A percentile compares a stretch with the other conserved stretches of the same genome.
Conservation (phyloP, 2,797 vertebrate genomes). For the Myotis daubentonii region DNA sequence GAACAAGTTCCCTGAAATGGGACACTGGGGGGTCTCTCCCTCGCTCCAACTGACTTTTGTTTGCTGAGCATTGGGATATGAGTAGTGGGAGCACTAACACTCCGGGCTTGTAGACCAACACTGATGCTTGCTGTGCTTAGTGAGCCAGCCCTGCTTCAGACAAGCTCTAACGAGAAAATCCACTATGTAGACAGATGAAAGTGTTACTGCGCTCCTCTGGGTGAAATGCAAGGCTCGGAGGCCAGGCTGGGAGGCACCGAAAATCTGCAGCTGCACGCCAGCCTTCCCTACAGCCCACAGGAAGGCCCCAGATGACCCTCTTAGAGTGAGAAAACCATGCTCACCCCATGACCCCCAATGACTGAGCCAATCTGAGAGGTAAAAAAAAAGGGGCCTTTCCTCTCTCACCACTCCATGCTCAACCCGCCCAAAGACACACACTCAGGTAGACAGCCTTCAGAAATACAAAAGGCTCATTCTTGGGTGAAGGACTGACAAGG, state of each 20-base stretch:
- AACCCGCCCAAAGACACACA: neutral
- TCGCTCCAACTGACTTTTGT: neutral
- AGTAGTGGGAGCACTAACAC: neutral
- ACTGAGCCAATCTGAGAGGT: neutral
- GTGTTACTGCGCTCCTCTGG: neutral
- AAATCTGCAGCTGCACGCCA: neutral
- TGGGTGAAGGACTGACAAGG: neutral
- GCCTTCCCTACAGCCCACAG: neutral
- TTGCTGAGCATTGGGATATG: neutral
- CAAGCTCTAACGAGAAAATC: neutral
- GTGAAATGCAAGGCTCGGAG: neutral
- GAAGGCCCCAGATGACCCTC: neutral
- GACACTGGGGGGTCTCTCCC: neutral
- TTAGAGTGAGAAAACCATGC: rapidly evolving
- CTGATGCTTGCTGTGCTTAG: neutral
- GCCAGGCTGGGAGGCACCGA: rapidly evolving
- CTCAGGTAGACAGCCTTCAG: neutral
- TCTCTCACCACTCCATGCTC: neutral
- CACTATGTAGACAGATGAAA: neutral
- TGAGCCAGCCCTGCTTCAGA: neutral
- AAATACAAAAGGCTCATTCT: neutral
- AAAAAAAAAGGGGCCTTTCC: neutral
- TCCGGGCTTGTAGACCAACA: neutral
- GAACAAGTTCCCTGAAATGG: neutral
- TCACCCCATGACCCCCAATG: neutral